phyloP scores from a whole-genome alignment of 2,888 invertebrate genomes.

The Chloroclystis v-ata region DNA sequence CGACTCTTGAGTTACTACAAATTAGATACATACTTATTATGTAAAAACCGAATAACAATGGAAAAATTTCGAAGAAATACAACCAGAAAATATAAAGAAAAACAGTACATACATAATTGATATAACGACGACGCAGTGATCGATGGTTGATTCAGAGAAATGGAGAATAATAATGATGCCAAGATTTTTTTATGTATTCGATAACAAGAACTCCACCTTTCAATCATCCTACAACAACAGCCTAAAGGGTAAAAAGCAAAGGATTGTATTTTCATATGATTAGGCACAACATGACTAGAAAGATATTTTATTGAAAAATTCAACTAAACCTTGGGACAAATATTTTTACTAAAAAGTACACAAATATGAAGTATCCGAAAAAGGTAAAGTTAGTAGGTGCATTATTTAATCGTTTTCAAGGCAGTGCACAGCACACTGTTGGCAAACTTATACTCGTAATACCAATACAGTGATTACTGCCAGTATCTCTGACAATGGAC shows the following conservation, averaged over 20 bases:
- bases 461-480: neutral
- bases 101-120: neutral
- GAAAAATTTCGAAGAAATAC: no score
- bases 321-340: no score
- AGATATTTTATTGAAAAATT: no score
- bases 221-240: conserved; percentile 2
- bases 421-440: no score
- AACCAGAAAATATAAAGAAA: neutral
- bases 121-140: neutral
- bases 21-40: no score
- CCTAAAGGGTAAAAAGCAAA: neutral
- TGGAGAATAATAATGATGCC: neutral
- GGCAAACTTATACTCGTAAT: conserved; percentile 1
- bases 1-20: neutral
- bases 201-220: conserved; percentile 1
- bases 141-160: neutral
- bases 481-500: conserved; percentile 6
- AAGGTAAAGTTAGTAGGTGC: no score
- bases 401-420: no score
- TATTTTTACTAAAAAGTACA: no score
- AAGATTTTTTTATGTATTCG: conserved; percentile 1
- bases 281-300: no score
- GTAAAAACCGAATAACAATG: no score
- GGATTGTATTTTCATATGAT: neutral
- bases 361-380: no score